Base-by-base conservation (phyloP, 2,888 invertebrate genomes). In the Emmelina monodactyla region DNA sequence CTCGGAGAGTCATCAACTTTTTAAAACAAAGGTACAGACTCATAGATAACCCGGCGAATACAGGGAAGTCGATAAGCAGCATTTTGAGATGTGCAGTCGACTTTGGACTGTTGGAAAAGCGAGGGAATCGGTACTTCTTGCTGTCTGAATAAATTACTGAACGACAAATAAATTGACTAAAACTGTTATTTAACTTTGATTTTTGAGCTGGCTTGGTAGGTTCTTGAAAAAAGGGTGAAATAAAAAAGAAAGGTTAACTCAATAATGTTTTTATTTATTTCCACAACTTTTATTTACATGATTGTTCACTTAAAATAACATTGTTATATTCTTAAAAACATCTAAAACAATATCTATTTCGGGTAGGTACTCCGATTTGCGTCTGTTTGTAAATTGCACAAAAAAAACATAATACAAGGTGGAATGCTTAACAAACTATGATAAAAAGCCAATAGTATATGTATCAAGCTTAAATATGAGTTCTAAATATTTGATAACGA, bases 231-330 rank as follows among this genome's bases (percentile, higher is more conserved):
- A 19, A 9, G 19, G 9, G 6, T 25, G 25, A 25, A 25, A 25
- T 25, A 10, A 25, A 25, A 25, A 7, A 7, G 9, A 4, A 25
- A 25, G 3, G 11, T 25, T 13, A 3, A 12, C 9, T 19, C 12
- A 65, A 62, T 66, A 56, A 56, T 62, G 52, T 62, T 55, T 59
- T 60, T 54, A 64, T 71, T 69, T 67, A 65, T 69, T 66, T 68
- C 70, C 71, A 68, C 71, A 73, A 72, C 63, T 72, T 75, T 68
- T 78, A 78, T 78, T 76, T 78, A 78, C 78, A 78, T 68, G 70
- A 72, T 70, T 57, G 61, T 57, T 62, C 63, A 67, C 70, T 70
- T 76, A 73, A 66, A 63, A n/a, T 25, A 25, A 4, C n/a, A 7
- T 25, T 25, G n/a, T 25, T 7, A 25, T 10, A 25, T 7, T 10